Conservation (phyloP, 2,888 invertebrate species). For the Cheilosia vulpina region DNA sequence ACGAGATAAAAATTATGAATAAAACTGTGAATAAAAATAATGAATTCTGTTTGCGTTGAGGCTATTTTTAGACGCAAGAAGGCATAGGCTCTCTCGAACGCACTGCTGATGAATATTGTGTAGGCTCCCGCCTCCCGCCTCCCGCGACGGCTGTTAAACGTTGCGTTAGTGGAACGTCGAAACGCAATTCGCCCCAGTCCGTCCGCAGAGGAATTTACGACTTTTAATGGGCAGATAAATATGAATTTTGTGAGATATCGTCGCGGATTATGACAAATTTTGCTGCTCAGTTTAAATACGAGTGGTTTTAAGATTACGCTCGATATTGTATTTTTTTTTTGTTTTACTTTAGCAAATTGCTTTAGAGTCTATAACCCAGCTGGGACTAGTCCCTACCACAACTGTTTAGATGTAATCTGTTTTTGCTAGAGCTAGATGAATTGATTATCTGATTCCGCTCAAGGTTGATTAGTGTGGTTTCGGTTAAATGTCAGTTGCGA, state of each 20-base stretch:
- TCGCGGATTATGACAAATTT: neutral
- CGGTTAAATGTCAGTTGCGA: neutral
- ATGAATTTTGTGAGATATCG: constrained; percentile 15
- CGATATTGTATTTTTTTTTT: neutral
- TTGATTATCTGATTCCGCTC: neutral
- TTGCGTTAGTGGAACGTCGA: constrained; percentile 49
- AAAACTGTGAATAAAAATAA: constrained; percentile 48
- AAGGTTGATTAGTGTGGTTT: constrained; percentile 41
- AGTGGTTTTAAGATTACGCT: no score
- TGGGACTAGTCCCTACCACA: constrained; percentile 3
- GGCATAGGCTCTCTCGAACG: constrained; percentile 46
- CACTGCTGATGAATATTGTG: constrained; percentile 18
- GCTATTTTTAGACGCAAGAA: constrained; percentile 61
- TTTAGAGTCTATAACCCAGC: constrained; percentile 1
- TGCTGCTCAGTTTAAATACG: no score
- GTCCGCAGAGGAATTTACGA: constrained; percentile 12
- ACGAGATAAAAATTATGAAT: constrained; percentile 37
- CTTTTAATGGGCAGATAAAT: constrained; percentile 24
- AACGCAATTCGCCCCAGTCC: constrained; percentile 40
- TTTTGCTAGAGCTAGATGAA: neutral
- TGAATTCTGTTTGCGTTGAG: constrained; percentile 52
- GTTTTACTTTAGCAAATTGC: neutral
- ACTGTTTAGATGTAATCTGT: neutral
- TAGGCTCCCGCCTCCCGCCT: no score
- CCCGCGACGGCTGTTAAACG: no score